Base-by-base conservation (phyloP, 1,140 invertebrate genomes). In the Solenopsis fugax region DNA sequence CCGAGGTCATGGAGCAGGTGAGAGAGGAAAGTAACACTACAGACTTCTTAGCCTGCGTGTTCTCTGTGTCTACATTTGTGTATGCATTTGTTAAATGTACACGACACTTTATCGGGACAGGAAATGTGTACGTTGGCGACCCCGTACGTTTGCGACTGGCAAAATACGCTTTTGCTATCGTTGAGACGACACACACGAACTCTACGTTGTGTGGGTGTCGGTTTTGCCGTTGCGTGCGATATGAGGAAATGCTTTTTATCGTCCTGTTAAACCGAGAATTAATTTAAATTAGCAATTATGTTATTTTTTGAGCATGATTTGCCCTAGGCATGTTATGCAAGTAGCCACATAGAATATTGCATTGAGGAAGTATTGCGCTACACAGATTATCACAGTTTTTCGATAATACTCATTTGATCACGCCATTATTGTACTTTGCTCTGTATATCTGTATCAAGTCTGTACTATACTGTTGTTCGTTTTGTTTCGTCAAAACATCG, bases 1-100 rank as follows among this genome's bases (percentile, higher is more conserved):
- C 99, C 13, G 99, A 99, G 96, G 99, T 99, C 85, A 99, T 99
- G 99, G 98, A 99, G 96, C 98, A 99, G 96, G 97, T 97, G 94
- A 95, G 95, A 94, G 94, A 95, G 94, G 95, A 95, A 95, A 95
- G 95, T 95, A 95, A 94, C 94, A 95, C 92, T 95, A 93, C 94
- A 81, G 93, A 93, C 94, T 95, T 95, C 94, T 95, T 94, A 94
- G 93, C 93, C 93, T 95, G 94, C 93, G 92, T 93, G 90, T 93
- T 93, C 69, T 84, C 87, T 91, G 72, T 94, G 93, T 92, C 88
- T 91, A 91, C 90, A 85, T 89, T 92, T 86, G 69, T 88, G 72
- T 87, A 75, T 90, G 81, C 80, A 18, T 87, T 84, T 75, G 45
- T 80, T 85, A 21, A 65, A 29, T 54, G 50, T 69, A 77, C 52